A percentile compares a stretch with the other conserved stretches of the same genome.
These are phyloP conservation scores for Palythoa grandis DNA, from an alignment of 92 coral and sea anemone genomes.

Conservation along the genomic window DNA sequence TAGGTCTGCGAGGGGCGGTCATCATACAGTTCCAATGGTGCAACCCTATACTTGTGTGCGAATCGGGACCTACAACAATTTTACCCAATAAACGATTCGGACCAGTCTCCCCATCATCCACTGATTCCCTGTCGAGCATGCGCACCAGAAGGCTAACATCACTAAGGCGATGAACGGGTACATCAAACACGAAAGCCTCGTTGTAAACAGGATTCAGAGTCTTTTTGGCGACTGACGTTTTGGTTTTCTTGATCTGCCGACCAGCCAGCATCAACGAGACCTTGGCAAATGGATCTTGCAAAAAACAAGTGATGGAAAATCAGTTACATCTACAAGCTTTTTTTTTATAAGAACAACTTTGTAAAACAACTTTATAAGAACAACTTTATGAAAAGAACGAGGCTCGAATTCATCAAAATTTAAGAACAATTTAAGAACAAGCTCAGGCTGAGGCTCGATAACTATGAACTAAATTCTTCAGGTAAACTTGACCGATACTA, in stretches of 20 bases:
- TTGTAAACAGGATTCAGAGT: constrained; percentile 91
- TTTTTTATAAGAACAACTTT: too few relatives aligned
- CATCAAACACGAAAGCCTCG: constrained; percentile 98
- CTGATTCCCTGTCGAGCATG: constrained; percentile 64
- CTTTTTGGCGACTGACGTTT: constrained; percentile 82
- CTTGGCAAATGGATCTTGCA: constrained; percentile 80
- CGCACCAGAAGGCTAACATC: constrained; percentile 95
- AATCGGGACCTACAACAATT: constrained; percentile 86
- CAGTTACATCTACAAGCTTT: too few relatives aligned
- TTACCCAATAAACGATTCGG: constrained; percentile 75
- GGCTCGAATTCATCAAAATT: too few relatives aligned
- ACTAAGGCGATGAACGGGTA: constrained; percentile 90
- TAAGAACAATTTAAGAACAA: too few relatives aligned
- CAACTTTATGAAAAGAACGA: too few relatives aligned
- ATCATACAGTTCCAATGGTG: constrained; percentile 99
- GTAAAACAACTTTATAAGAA: too few relatives aligned
- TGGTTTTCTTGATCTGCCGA: constrained; percentile 95
- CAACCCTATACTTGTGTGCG: constrained; percentile 87
- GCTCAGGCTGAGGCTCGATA: too few relatives aligned
- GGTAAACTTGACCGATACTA: too few relatives aligned
- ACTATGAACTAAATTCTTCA: too few relatives aligned
- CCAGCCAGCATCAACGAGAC: constrained; percentile 92
- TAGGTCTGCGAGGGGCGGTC: constrained; percentile 96
- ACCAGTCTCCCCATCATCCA: constrained; percentile 48
- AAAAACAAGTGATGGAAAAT: too few relatives aligned